Conservation (phyloP, 2,797 vertebrate species). For the Gadopsis marmoratus region DNA sequence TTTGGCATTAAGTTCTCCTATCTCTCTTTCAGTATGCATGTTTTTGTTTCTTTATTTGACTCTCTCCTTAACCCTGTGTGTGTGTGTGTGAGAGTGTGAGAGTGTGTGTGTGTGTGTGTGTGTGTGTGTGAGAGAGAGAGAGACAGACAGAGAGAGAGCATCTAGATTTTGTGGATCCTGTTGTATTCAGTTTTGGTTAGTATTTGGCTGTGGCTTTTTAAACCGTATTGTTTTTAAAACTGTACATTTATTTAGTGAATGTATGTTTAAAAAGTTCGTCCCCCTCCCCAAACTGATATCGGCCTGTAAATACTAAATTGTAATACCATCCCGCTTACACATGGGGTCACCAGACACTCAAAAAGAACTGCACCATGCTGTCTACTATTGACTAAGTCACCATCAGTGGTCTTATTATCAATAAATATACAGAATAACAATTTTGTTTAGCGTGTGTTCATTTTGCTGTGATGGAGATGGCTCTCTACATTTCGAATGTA, state of each 20-base stretch:
- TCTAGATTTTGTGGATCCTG: slow-evolving; percentile 46
- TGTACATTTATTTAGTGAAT: slow-evolving; percentile 74
- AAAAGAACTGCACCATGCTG: slow-evolving; percentile 72
- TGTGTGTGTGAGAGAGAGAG: neutral
- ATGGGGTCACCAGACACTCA: slow-evolving; percentile 72
- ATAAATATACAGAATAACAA: slow-evolving; percentile 89
- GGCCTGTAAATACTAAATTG: slow-evolving; percentile 80
- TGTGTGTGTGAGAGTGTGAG: slow-evolving; percentile 11
- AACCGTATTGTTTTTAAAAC: slow-evolving; percentile 53
- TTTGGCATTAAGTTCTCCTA: slow-evolving; percentile 61
- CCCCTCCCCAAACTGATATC: slow-evolving; percentile 53
- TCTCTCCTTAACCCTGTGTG: slow-evolving; percentile 16
- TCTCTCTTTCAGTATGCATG: slow-evolving; percentile 25
- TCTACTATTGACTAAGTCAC: slow-evolving; percentile 90
- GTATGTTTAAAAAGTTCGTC: slow-evolving; percentile 65
- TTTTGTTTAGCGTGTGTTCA: slow-evolving; percentile 22
- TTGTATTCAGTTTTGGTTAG: slow-evolving; percentile 54
- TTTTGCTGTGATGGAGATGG: slow-evolving; percentile 5
- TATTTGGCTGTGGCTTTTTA: slow-evolving; percentile 72
- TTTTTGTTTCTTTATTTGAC: slow-evolving; percentile 21
- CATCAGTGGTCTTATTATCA: slow-evolving; percentile 97
- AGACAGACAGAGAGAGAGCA: slow-evolving; percentile 6
- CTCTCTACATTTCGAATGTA: neutral
- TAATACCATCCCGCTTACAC: slow-evolving; percentile 80
- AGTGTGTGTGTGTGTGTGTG: slow-evolving; percentile 19